Conservation (phyloP, 2,797 vertebrate species). For the Poecilia picta region DNA sequence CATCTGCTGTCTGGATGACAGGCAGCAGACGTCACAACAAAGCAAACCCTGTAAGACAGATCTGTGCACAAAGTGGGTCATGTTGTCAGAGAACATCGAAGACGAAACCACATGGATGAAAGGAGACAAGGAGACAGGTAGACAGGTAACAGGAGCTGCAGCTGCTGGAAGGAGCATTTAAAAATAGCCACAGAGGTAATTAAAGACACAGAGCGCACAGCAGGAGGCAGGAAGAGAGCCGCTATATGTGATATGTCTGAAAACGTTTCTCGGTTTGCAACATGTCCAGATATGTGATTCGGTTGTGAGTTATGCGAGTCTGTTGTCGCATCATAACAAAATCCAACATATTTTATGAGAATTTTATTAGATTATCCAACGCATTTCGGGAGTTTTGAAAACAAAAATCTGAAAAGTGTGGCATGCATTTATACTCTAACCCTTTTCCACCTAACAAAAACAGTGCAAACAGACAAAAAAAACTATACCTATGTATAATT, state of each 20-base stretch:
- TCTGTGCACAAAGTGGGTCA: slow-evolving; percentile 33
- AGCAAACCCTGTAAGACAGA: slow-evolving; percentile 15
- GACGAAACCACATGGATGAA: slow-evolving; percentile 56
- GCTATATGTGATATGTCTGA: slow-evolving; percentile 34
- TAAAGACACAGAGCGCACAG: slow-evolving; percentile 52
- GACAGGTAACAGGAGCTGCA: slow-evolving; percentile 45
- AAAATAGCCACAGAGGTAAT: slow-evolving; percentile 69
- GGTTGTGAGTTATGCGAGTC: too few species aligned
- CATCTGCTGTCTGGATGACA: slow-evolving; percentile 28
- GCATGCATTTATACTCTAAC: not conserved
- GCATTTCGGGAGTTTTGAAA: too few species aligned
- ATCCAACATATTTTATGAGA: too few species aligned
- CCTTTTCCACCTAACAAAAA: not conserved
- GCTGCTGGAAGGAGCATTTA: slow-evolving; percentile 53
- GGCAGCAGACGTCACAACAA: slow-evolving; percentile 34
- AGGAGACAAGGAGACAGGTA: slow-evolving; percentile 58
- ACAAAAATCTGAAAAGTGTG: too few species aligned
- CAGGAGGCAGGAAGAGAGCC: slow-evolving; percentile 29
- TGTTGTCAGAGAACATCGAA: slow-evolving; percentile 18
- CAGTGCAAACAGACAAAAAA: not conserved
- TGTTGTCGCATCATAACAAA: not conserved
- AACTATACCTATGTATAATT: not conserved
- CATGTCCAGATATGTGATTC: slow-evolving; percentile 33
- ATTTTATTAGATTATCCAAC: too few species aligned
- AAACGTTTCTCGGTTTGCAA: slow-evolving; percentile 53